phyloP scores from a whole-genome alignment of 2,888 invertebrate species.

The Schizotus pectinicornis region DNA sequence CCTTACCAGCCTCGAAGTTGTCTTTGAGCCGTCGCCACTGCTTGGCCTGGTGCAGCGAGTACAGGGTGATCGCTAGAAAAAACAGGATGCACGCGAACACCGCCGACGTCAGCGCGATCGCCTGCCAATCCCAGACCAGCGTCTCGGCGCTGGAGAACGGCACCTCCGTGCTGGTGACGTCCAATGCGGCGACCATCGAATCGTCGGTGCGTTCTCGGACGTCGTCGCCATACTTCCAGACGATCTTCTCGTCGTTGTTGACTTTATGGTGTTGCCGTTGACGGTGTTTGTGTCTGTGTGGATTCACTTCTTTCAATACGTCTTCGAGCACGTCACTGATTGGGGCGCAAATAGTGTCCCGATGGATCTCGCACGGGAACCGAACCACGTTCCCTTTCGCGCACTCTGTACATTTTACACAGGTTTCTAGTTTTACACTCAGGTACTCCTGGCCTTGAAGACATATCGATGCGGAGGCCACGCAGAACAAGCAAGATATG shows the following conservation, averaged over 20 bases:
- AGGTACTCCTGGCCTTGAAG: slow-evolving; percentile 70
- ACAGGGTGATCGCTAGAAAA: slow-evolving; percentile 77
- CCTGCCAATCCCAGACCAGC: slow-evolving; percentile 75
- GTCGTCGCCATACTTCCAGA: slow-evolving; percentile 38
- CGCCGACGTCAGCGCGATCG: slow-evolving; percentile 73
- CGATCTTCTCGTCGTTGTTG: slow-evolving; percentile 32
- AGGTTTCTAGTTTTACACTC: slow-evolving; percentile 68
- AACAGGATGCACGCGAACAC: slow-evolving; percentile 79
- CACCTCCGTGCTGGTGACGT: slow-evolving; percentile 53
- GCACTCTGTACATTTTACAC: slow-evolving; percentile 76
- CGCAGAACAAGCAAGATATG: slow-evolving; percentile 38
- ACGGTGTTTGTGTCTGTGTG: slow-evolving; percentile 39
- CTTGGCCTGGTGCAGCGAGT: slow-evolving; percentile 77
- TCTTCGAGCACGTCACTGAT: slow-evolving; percentile 61
- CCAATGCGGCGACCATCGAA: slow-evolving; percentile 40
- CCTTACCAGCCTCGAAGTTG: slow-evolving; percentile 78
- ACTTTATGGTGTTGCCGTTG: slow-evolving; percentile 39
- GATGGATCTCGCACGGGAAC: slow-evolving; percentile 76
- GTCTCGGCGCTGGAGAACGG: slow-evolving; percentile 60
- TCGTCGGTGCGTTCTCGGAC: slow-evolving; percentile 22
- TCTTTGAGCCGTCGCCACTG: slow-evolving; percentile 82
- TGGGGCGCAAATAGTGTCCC: slow-evolving; percentile 77
- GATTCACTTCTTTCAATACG: slow-evolving; percentile 13
- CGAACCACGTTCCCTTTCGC: slow-evolving; percentile 67
- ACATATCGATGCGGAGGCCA: slow-evolving; percentile 49